These are phyloP conservation scores for Strongylocentrotus purpuratus DNA, from an alignment of 35 echinoderm and acorn worm species.

Conservation along the genomic window DNA sequence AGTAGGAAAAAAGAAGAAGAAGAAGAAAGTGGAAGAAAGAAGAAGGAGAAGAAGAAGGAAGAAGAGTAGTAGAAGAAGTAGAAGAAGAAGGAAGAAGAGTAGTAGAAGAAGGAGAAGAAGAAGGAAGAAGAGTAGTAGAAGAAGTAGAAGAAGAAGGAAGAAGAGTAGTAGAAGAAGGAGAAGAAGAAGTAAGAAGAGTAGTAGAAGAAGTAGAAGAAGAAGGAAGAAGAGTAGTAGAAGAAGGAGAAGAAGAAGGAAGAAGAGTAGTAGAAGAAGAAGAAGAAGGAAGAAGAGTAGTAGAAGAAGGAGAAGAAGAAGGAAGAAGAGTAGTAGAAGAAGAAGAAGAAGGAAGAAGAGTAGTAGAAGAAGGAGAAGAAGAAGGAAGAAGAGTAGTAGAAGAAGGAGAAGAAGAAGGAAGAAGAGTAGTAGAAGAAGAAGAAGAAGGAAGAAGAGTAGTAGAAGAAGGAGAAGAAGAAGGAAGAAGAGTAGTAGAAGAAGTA, in stretches of 20 bases:
- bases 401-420: slow-evolving; percentile 5
- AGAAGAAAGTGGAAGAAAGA: background rate
- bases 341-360: background rate
- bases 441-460: background rate
- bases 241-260: background rate
- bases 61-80: background rate
- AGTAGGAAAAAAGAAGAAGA: background rate
- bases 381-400: too few relatives aligned
- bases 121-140: background rate
- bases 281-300: background rate
- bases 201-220: background rate
- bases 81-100: too few relatives aligned
- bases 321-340: background rate
- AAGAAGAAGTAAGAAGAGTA: background rate
- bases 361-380: background rate
- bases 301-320: background rate
- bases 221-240: too few relatives aligned
- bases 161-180: background rate
- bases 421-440: background rate
- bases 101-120: background rate
- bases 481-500: background rate
- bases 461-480: background rate
- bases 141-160: background rate
- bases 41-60: background rate
- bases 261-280: background rate